Base-by-base conservation (phyloP, 2,888 invertebrate genomes). In the Scaptomyza polygonia region DNA sequence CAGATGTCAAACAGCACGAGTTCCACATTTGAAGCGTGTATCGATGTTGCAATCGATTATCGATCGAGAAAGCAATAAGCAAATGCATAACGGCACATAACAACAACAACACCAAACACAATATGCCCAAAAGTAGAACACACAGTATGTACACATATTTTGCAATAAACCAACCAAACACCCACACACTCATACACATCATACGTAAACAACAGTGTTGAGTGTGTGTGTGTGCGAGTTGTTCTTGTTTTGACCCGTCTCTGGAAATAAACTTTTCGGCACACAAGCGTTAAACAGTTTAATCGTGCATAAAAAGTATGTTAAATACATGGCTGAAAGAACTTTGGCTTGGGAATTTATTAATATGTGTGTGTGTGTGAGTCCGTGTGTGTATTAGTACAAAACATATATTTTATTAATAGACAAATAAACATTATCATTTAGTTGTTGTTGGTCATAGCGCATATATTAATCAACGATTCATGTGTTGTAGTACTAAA, bases 241-340 rank as follows among this genome's bases (percentile, higher is more conserved):
- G 54, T 57, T 52, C 7, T 51, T 61, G 29, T 29, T 65, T 59
- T 44, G 42, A 55, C 27, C 29, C 40, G 61, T 57, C 54, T 59
- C 86, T 86, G 77, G 69, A 77, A 82, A 86, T 86, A 79, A 82
- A 79, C 86, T 79, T 39, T 82, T 77, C 71, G 75, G 68, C 83
- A 72, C 61, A 64, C 67, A 72, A 47, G 54, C 69, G 67, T 73
- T 72, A 65, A 62, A 79, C 75, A 57, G 67, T 62, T 82, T 70
- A 82, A 87, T 84, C 86, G 88, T 70, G 78, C 78, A 84, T 80
- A 77, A 84, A 39, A 84, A 70, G 84, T 59, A 84, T 67, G 64
- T 45, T 48, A 40, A 52, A 75, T 64, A 69, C 69, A 59, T 72
- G 75, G 18, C 42, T 21, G 54, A 70, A 65, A 66, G 25, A 25